These are phyloP conservation scores for Nomada flava DNA, from an alignment of 2,888 invertebrate species.

Conservation along the genomic window DNA sequence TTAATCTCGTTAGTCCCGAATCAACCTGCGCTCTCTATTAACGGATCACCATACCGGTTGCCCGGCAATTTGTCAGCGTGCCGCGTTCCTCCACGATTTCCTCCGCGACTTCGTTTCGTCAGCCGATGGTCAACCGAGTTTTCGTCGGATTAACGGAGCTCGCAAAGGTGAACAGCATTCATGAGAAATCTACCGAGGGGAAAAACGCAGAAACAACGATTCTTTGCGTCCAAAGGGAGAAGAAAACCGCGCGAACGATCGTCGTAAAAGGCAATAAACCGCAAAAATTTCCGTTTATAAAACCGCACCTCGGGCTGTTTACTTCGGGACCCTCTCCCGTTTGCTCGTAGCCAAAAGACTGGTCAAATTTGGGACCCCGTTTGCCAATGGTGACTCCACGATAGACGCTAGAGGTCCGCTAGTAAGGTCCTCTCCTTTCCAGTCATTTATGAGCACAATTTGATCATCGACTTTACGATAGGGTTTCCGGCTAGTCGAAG, in stretches of 20 bases:
- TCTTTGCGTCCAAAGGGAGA: too few species aligned
- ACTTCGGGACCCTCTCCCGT: constrained; percentile 71
- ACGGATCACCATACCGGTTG: constrained; percentile 66
- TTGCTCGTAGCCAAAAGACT: background rate
- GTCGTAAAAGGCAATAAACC: constrained; percentile 75
- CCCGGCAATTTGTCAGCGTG: constrained; percentile 58
- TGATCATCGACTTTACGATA: constrained; percentile 79
- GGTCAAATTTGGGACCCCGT: background rate
- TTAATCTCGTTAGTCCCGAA: constrained; percentile 69
- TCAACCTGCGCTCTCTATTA: constrained; percentile 68
- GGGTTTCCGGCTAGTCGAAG: constrained; percentile 64
- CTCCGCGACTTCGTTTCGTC: background rate
- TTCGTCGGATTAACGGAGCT: constrained; percentile 34
- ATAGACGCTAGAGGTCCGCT: background rate
- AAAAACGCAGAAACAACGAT: background rate
- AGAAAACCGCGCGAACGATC: background rate
- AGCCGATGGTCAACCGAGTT: background rate
- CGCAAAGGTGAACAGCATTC: background rate
- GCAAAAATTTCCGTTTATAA: constrained; percentile 75
- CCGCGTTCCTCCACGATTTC: constrained; percentile 48
- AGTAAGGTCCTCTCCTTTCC: background rate
- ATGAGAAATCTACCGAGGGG: background rate
- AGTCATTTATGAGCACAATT: constrained; percentile 76
- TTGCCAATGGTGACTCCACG: background rate
- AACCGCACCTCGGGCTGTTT: constrained; percentile 87